Base-by-base conservation (phyloP, 2,113 vertebrate genomes). In the Probosciger aterrimus region DNA sequence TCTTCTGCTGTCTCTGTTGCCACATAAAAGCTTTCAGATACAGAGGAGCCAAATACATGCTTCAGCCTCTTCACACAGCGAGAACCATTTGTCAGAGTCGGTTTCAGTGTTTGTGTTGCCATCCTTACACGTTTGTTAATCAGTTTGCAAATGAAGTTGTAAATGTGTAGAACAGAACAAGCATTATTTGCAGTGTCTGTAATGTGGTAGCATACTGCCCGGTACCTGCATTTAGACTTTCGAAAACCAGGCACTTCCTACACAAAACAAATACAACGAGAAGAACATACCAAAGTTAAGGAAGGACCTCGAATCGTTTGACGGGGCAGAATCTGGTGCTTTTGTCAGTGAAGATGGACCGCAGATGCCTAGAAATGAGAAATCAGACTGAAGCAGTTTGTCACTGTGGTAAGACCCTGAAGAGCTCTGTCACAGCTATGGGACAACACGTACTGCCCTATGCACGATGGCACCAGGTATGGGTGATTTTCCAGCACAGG, bases 261-360 rank as follows among this genome's bases (percentile, higher is more conserved):
- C 35, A 11, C 9, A 59, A n/a, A 59, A 22, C 27, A 77, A 91
- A 59, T 23, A 57, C 3, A 1, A 82, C 69, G 39, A 68, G 18
- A 13, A 91, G 80, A 67, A 87, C 98, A 37, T 98, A 98, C 98
- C 98, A 90, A 98, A 98, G 67, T 91, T 98, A 46, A 98, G 71
- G 93, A 98, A 92, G 64, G 97, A 95, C 44, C 96, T 97, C 0
- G 59, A 44, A 12, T 90, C 91, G 88, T 88, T 96, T 75, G 97
- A 67, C 1, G 74, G 88, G 91, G 89, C 81, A 64, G 97, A 35
- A 59, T 97, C 97, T 68, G 95, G 24, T 71, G 97, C 53, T 59
- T 97, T 98, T 64, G 59, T 90, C 91, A 95, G 8, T 65, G 95
- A 64, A 52, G 97, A 70, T 79, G 98, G 94, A 52, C 49, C 95